Conservation (phyloP, 2,113 vertebrate species). For the Corydoras maculifer region DNA sequence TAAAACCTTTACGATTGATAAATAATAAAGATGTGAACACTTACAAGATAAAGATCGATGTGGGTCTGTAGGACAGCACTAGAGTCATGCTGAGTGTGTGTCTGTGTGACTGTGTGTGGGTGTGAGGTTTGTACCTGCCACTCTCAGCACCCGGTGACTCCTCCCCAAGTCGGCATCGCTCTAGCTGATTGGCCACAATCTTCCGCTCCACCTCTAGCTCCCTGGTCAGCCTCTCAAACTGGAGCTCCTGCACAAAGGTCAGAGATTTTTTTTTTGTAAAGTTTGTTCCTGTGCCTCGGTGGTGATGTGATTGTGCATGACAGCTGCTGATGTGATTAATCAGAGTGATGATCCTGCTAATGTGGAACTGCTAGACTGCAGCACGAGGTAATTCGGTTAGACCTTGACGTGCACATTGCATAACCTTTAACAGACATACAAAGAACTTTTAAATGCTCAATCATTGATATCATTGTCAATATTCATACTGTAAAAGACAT, state of each 20-base stretch:
- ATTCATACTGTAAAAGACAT: too few relatives aligned
- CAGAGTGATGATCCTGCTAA: too few relatives aligned
- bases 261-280: neutral
- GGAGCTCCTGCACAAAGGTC: conserved; percentile 79
- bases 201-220: conserved; percentile 99
- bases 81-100: conserved; percentile 21
- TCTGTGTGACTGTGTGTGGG: neutral
- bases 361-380: too few relatives aligned
- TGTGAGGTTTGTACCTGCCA: conserved; percentile 81
- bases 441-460: too few relatives aligned
- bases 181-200: conserved; percentile 99
- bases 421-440: too few relatives aligned
- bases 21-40: neutral
- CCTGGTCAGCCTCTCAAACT: conserved; percentile 98
- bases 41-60: conserved; percentile 13
- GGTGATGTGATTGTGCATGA: too few relatives aligned
- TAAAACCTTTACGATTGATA: too few relatives aligned
- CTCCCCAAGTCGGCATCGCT: conserved; percentile 96
- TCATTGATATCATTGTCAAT: too few relatives aligned
- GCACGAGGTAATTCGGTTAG: too few relatives aligned
- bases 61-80: conserved; percentile 5
- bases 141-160: conserved; percentile 94
- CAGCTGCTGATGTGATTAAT: too few relatives aligned
- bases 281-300: too few relatives aligned
- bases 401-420: too few relatives aligned